Conservation (phyloP, 1,140 invertebrate species). For the Plutomurus gul region DNA sequence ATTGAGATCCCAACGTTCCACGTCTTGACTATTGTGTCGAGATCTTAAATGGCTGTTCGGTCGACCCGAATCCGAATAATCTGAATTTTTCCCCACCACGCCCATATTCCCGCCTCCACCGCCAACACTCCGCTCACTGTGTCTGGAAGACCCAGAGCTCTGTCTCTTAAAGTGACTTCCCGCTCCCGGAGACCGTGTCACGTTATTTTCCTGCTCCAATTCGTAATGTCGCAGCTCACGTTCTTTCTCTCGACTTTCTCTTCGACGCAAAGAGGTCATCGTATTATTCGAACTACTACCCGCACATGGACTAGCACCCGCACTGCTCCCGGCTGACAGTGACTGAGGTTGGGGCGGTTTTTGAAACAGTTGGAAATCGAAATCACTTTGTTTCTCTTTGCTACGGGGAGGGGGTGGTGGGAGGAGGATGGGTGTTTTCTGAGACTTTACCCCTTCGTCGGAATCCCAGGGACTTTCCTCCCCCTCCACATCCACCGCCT, state of each 20-base stretch:
- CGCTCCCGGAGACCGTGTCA: neutral
- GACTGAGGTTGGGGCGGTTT: conserved; percentile 40
- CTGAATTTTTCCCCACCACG: conserved; percentile 36
- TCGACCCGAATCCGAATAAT: conserved; percentile 46
- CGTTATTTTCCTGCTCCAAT: neutral
- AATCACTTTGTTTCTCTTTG: conserved; percentile 30
- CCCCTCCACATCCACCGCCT: conserved; percentile 11
- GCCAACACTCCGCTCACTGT: conserved; percentile 43
- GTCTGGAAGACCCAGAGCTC: conserved; percentile 52
- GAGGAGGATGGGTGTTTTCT: neutral
- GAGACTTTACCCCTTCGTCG: conserved; percentile 34
- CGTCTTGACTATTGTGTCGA: conserved; percentile 21
- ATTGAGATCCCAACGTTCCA: conserved; percentile 1
- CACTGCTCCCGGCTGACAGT: neutral
- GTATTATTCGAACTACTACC: neutral
- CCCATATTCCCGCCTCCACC: conserved; percentile 12
- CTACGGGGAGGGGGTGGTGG: neutral
- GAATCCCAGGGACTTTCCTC: conserved; percentile 51
- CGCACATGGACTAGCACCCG: neutral
- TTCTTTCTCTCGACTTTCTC: conserved; percentile 23
- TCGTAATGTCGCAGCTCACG: neutral
- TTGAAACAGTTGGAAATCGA: conserved; percentile 51
- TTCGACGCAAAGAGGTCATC: neutral
- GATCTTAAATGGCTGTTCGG: conserved; percentile 29
- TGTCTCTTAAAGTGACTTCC: conserved; percentile 47